Conservation (phyloP, 1,140 invertebrate genomes). For the Aphelinus atriplicis region DNA sequence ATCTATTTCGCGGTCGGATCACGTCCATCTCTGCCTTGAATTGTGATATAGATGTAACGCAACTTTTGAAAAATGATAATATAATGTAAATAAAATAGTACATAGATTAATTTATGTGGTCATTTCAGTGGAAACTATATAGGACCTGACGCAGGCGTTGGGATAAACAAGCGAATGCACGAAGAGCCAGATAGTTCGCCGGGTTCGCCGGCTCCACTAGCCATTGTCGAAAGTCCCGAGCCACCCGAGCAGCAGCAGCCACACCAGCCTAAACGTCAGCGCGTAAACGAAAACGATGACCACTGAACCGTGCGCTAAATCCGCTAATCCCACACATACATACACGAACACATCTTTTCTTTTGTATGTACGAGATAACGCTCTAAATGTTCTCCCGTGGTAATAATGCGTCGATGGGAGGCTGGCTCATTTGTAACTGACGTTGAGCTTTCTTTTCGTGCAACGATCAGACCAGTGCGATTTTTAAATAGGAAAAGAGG, state of each 20-base stretch:
- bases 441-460: slow-evolving; percentile 21
- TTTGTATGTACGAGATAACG: slow-evolving; percentile 62
- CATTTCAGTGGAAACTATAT: slow-evolving; percentile 61
- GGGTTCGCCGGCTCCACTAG: slow-evolving; percentile 61
- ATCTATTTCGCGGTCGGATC: too few species aligned
- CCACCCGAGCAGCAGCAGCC: slow-evolving; percentile 58
- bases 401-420: too few species aligned
- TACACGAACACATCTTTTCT: slow-evolving; percentile 19
- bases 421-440: not conserved
- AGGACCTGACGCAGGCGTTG: slow-evolving; percentile 60
- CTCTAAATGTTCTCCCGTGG: slow-evolving; percentile 38
- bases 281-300: slow-evolving; percentile 62
- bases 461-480: slow-evolving; percentile 20
- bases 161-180: slow-evolving; percentile 58
- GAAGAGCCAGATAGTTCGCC: slow-evolving; percentile 64
- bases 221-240: slow-evolving; percentile 64
- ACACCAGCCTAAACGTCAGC: slow-evolving; percentile 56
- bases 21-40: too few species aligned
- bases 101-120: too few species aligned
- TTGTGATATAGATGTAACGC: too few species aligned
- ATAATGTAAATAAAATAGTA: not conserved
- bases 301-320: slow-evolving; percentile 52
- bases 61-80: not conserved
- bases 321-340: too few species aligned
- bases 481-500: not conserved